A percentile compares a stretch with the other conserved stretches of the same genome.
phyloP scores from a whole-genome alignment of 2,888 invertebrate species.

The Oligia fasciuncula region DNA sequence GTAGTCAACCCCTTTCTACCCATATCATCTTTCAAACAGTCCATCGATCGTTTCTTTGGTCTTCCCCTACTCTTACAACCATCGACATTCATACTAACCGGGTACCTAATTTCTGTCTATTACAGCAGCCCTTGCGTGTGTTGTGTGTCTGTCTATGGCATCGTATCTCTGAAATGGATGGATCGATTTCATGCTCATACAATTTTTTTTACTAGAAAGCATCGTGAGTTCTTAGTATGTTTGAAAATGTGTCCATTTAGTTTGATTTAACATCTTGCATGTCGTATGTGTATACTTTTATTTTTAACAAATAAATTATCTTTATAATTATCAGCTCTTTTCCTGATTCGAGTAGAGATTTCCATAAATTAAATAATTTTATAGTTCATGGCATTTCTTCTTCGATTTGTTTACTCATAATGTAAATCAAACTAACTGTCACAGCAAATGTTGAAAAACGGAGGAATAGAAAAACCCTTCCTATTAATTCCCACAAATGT shows the following conservation, averaged over 20 bases:
- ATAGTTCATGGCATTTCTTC: not conserved
- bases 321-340: not conserved
- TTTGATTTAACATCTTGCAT: not conserved
- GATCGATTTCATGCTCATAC: not conserved
- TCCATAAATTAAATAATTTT: not conserved
- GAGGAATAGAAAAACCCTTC: not conserved
- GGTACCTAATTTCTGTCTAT: not conserved
- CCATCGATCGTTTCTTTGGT: not conserved
- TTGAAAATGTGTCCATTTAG: not conserved
- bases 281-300: too few species aligned
- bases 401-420: not conserved
- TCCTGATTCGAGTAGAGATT: not conserved
- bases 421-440: not conserved
- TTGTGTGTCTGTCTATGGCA: too few species aligned
- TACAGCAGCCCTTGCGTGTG: not conserved
- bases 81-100: not conserved
- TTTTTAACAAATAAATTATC: too few species aligned
- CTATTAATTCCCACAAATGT: not conserved
- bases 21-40: not conserved
- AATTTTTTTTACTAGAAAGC: not conserved
- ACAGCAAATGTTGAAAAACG: not conserved
- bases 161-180: not conserved
- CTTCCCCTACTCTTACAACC: not conserved
- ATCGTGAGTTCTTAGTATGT: not conserved
- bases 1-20: not conserved